phyloP scores from a whole-genome alignment of 2,113 vertebrate genomes.

The Puntigrus tetrazona region DNA sequence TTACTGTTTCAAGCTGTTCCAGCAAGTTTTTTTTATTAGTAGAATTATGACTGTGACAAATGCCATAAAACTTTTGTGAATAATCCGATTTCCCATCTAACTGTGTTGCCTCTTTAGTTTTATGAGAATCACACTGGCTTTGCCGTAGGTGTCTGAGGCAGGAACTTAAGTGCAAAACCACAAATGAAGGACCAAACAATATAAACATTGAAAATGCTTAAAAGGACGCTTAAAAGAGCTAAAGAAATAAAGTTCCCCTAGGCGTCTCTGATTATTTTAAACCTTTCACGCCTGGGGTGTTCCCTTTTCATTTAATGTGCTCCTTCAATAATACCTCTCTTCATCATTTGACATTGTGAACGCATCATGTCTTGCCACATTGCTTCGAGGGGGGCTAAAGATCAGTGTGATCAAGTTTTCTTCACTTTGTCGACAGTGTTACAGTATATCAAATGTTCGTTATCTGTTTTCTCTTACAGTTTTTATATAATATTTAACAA shows the following conservation, averaged over 20 bases:
- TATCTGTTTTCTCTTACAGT: neutral
- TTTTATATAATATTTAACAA: neutral
- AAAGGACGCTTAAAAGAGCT: neutral
- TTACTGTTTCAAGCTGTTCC: neutral
- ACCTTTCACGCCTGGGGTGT: neutral
- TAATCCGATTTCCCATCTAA: neutral
- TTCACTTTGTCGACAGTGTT: neutral
- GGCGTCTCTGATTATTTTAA: constrained; percentile 7
- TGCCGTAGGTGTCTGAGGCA: neutral
- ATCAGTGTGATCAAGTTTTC: neutral
- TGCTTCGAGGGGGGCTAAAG: constrained; percentile 26
- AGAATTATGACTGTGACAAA: neutral
- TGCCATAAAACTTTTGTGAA: neutral
- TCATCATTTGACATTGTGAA: neutral
- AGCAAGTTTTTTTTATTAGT: neutral
- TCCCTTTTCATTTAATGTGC: neutral
- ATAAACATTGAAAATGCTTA: constrained; percentile 35
- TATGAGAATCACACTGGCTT: constrained; percentile 16
- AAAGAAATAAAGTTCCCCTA: neutral
- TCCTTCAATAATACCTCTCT: constrained; percentile 10
- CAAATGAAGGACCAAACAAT: neutral
- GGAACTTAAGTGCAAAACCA: neutral
- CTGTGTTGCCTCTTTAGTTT: neutral
- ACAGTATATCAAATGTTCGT: constrained; percentile 25
- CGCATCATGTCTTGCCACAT: constrained; percentile 16